Conservation (phyloP, 2,113 vertebrate genomes). For the Cololabis saira region DNA sequence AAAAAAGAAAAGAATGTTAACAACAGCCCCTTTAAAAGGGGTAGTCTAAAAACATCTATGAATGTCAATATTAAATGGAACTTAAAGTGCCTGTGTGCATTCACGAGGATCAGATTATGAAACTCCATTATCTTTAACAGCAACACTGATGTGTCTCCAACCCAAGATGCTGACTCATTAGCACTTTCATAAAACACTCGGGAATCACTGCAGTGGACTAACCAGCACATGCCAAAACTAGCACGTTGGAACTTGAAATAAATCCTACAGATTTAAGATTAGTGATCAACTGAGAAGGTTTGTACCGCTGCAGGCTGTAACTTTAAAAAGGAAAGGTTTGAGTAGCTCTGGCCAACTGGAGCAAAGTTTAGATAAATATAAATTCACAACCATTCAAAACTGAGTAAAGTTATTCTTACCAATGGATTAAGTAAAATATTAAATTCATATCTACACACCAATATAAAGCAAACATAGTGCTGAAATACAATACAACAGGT, state of each 20-base stretch:
- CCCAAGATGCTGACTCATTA: constrained; percentile 39
- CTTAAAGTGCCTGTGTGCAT: constrained; percentile 10
- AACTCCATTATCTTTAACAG: constrained; percentile 9
- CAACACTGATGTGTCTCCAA: neutral
- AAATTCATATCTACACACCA: neutral
- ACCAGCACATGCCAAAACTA: too few relatives aligned
- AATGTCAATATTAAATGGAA: constrained; percentile 21
- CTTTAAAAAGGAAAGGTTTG: neutral
- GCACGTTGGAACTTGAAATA: too few relatives aligned
- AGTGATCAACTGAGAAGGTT: too few relatives aligned
- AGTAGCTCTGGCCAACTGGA: neutral
- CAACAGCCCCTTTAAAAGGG: neutral
- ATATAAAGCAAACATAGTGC: constrained; percentile 13
- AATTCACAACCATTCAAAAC: constrained; percentile 10
- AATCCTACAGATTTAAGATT: too few relatives aligned
- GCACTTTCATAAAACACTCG: constrained; percentile 34
- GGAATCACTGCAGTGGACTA: constrained; percentile 23
- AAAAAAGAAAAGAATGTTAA: neutral
- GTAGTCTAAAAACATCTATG: neutral
- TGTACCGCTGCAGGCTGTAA: constrained; percentile 4
- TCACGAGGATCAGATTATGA: constrained; percentile 21
- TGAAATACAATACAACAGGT: constrained; percentile 16
- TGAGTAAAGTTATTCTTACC: neutral
- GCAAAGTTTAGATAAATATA: neutral
- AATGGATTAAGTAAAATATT: constrained; percentile 34